Base-by-base conservation (phyloP, 2,888 invertebrate species). In the Aradus depressus region DNA sequence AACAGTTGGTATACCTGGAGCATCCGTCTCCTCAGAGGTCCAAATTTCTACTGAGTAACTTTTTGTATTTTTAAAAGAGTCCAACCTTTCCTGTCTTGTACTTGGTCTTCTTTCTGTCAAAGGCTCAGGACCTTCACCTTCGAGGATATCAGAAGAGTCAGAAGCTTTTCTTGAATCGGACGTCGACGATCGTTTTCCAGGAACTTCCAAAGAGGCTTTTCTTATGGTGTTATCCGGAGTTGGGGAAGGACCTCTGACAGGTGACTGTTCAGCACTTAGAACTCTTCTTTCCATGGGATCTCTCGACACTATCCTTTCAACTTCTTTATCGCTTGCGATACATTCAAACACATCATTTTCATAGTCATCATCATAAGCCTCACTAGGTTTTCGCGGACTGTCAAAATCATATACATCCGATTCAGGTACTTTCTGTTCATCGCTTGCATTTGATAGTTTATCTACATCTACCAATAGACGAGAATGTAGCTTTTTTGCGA, bases 31-130 rank as follows among this genome's bases (percentile, higher is more conserved):
- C 39, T 61, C 61, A 1, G 61, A 61, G 8, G 62, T 61, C 61
- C 62, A 62, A 22, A 61, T 55, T 43, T 62, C 62, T 28, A 62
- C 62, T 19, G 62, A 62, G 42, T 61, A 62, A 44, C 60, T 62
- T 53, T 62, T 62, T n/a, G 61, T 58, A 32, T 62, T 62, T 51
- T 62, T 62, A 41, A 62, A 62, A 1, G 62, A 62, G 48, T 62
- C 62, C n/a, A 62, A 53, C 16, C 62, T 56, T 51, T 62, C 62
- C 41, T 62, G 60, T 28, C 62, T 55, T 4, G 62, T 62, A 45
- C 62, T 62, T 3, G 61, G 61, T 49, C 61, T 58, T 38, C 62
- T 57, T 39, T 62, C 62, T 5, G 61, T 56, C 2, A 59, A 43
- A n/a, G 52, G 47, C 10, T 45, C 52, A 22, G 22, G 26, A 23